phyloP scores from a whole-genome alignment of 2,888 invertebrate species.

The Brachynemurus nebulosus region DNA sequence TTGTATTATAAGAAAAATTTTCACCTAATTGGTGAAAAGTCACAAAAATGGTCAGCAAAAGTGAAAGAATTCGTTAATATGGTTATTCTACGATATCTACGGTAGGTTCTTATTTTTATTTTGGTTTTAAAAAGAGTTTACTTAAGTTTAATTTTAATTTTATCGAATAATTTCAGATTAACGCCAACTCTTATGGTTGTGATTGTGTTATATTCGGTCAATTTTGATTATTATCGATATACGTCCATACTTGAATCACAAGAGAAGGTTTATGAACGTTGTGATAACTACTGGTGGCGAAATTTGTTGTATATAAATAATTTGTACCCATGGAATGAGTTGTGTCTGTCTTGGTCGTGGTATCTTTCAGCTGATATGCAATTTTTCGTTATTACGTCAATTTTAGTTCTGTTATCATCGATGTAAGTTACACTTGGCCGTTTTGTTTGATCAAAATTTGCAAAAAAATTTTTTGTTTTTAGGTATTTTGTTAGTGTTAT shows the following conservation, averaged over 20 bases:
- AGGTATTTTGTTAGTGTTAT: constrained; percentile 29
- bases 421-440: constrained; percentile 28
- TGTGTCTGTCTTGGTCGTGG: constrained; percentile 39
- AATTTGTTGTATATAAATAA: constrained; percentile 37
- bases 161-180: constrained; percentile 25
- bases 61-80: constrained; percentile 21
- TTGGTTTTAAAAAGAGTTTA: background rate
- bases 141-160: background rate
- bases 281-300: constrained; percentile 38
- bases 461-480: constrained; percentile 17
- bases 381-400: constrained; percentile 29
- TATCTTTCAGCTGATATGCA: constrained; percentile 36
- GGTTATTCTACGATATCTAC: constrained; percentile 29
- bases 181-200: constrained; percentile 33
- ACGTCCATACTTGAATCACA: constrained; percentile 28
- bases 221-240: constrained; percentile 28
- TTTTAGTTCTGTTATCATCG: constrained; percentile 31
- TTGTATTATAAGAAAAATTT: constrained; percentile 23
- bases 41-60: constrained; percentile 17
- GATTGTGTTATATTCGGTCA: constrained; percentile 29
- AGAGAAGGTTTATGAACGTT: constrained; percentile 30
- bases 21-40: constrained; percentile 13
- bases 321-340: constrained; percentile 30
- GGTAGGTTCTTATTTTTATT: constrained; percentile 23
- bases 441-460: background rate